Conservation (phyloP, 2,888 invertebrate genomes). For the Galerucella calmariensis region DNA sequence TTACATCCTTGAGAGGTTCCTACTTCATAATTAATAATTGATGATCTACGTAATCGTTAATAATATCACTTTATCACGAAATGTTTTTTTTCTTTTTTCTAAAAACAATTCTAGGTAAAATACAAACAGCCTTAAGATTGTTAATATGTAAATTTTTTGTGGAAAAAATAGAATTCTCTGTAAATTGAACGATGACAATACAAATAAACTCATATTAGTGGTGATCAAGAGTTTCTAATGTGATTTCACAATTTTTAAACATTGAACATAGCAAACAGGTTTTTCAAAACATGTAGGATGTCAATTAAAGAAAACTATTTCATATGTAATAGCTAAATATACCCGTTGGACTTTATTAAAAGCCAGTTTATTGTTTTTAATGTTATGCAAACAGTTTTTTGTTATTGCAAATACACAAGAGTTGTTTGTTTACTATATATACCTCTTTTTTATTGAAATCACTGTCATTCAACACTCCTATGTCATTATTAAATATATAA, state of each 20-base stretch:
- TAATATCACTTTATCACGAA: background rate
- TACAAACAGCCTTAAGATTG: background rate
- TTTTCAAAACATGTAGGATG: slow-evolving; percentile 13
- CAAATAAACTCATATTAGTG: slow-evolving; percentile 5
- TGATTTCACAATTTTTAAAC: slow-evolving; percentile 21
- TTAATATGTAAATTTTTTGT: background rate
- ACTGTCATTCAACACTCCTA: too few relatives aligned
- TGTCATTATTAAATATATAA: background rate
- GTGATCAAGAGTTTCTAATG: slow-evolving; percentile 7
- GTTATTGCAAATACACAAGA: background rate
- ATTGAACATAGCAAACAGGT: slow-evolving; percentile 26
- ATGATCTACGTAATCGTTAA: background rate
- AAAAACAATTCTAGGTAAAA: background rate
- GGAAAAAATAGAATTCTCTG: background rate
- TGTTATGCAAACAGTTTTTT: background rate
- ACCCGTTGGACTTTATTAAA: background rate
- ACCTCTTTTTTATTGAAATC: too few relatives aligned
- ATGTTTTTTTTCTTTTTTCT: background rate
- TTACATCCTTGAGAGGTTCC: too few relatives aligned
- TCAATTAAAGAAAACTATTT: slow-evolving; percentile 18
- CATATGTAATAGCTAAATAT: slow-evolving; percentile 7
- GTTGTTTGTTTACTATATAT: too few relatives aligned
- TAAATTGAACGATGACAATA: slow-evolving; percentile 1
- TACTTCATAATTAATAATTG: background rate
- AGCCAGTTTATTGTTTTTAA: background rate